Base-by-base conservation (phyloP, 2,888 invertebrate genomes). In the Leptura quadrifasciata region DNA sequence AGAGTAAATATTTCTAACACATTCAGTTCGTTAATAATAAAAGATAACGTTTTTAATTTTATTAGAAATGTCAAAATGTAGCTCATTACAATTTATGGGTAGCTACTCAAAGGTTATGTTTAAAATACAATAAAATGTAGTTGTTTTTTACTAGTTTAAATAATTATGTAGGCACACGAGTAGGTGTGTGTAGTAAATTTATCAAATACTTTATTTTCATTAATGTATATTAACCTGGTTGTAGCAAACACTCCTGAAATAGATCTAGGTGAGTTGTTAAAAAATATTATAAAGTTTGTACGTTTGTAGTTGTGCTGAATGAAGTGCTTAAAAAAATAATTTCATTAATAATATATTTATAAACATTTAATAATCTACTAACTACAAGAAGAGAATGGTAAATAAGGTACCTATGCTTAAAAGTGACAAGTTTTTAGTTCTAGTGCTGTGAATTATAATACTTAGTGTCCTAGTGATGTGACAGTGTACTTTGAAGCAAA, bases 231-330 rank as follows among this genome's bases (percentile, higher is more conserved):
- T 27, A 39, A 58, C 58, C 35, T 58, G 39, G 58, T 58, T 69
- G 58, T 69, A 69, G 69, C 69, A 58, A 35, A 58, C 69, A 69
- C 63, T 63, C 63, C 63, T 63, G 63, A 63, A 63, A 63, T 63
- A 63, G 63, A 63, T 39, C 39, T 63, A 17, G 63, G 63, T 63
- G 20, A 63, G 63, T 63, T 39, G n/a, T 1, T 47, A 5, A 47
- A n/a, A 47, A 15, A 47, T 47, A n/a, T 47, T 47, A 47, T 47
- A 6, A n/a, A 47, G n/a, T n/a, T 47, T 47, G 47, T 47, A n/a
- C 47, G n/a, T 47, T 47, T 47, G 15, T 47, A 47, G 47, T 47
- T 47, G 12, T 47, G 47, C 15, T 47, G 47, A 47, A 47, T n/a
- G 47, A n/a, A 47, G 47, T 47, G 47, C 15, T 47, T n/a, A n/a